Conservation (phyloP, 2,113 vertebrate genomes). For the Ursus arctos region DNA sequence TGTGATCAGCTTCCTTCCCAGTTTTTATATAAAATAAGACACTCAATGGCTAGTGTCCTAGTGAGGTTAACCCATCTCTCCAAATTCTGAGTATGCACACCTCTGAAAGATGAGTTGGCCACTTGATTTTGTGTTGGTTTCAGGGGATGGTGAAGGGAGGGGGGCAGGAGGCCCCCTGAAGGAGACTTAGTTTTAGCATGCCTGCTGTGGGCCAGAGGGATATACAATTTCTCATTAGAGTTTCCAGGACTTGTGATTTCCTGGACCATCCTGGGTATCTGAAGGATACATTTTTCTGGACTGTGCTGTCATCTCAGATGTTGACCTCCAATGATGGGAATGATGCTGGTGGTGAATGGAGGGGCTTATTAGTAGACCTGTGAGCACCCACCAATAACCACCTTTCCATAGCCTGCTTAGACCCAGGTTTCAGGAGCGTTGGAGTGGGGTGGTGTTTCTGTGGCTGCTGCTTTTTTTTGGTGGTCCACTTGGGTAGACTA, state of each 20-base stretch:
- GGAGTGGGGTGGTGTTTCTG: neutral
- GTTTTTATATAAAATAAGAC: neutral
- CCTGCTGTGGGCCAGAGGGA: neutral
- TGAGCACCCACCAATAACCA: neutral
- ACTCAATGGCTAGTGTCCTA: neutral
- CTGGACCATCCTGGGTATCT: neutral
- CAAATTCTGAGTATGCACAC: neutral
- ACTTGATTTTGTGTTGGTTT: neutral
- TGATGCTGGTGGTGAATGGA: neutral
- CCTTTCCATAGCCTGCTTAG: neutral
- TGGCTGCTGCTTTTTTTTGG: neutral
- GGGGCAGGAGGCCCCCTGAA: neutral
- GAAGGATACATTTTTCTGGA: neutral
- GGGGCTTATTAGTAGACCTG: neutral
- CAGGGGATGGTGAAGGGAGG: neutral
- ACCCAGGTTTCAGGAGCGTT: neutral
- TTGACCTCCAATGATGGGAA: neutral
- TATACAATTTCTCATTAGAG: neutral
- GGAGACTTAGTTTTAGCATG: neutral
- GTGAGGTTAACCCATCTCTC: neutral
- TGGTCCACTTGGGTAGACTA: neutral
- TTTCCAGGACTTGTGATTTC: constrained; percentile 26
- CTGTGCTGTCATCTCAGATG: neutral
- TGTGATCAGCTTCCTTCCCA: neutral
- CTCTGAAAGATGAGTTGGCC: neutral